These are phyloP conservation scores for Ornithoptera alexandrae DNA, from an alignment of 2,888 invertebrate species.

Conservation along the genomic window DNA sequence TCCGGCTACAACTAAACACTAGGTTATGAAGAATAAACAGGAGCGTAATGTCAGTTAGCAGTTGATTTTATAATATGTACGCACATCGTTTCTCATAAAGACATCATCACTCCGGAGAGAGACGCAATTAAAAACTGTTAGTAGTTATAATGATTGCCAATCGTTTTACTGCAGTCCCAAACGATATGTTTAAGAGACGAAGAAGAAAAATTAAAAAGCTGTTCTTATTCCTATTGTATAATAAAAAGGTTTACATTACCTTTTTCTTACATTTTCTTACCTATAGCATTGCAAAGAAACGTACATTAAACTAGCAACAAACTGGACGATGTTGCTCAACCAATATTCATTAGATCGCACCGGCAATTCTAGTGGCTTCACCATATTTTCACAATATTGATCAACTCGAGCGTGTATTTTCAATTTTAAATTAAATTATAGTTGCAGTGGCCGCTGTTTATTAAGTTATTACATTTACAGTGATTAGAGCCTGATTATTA, in stretches of 20 bases:
- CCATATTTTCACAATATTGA: constrained; percentile 25
- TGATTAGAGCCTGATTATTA: constrained; percentile 3
- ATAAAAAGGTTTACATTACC: neutral
- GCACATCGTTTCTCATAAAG: neutral
- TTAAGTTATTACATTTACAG: constrained; percentile 25
- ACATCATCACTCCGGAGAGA: too few species aligned
- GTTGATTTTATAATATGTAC: too few species aligned
- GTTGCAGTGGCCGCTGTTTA: constrained; percentile 9
- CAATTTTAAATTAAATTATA: constrained; percentile 29
- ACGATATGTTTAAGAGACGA: too few species aligned
- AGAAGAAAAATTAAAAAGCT: too few species aligned
- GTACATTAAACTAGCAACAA: constrained; percentile 7
- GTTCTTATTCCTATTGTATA: neutral
- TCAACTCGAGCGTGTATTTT: constrained; percentile 21
- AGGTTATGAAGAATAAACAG: neutral
- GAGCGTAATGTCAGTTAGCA: neutral
- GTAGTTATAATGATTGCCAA: too few species aligned
- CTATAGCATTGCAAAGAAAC: constrained; percentile 1
- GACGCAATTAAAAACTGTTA: too few species aligned
- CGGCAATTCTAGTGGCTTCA: constrained; percentile 25
- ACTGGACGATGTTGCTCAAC: constrained; percentile 2
- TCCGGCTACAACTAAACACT: neutral
- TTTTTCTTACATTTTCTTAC: neutral
- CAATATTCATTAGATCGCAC: constrained; percentile 25
- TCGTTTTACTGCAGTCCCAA: too few species aligned